Evolutionary conservation across 1,140 invertebrate genomes (phyloP), one percentile per base, ranked within the genome.

Genomic region (Nasonia longicornis): DNA sequence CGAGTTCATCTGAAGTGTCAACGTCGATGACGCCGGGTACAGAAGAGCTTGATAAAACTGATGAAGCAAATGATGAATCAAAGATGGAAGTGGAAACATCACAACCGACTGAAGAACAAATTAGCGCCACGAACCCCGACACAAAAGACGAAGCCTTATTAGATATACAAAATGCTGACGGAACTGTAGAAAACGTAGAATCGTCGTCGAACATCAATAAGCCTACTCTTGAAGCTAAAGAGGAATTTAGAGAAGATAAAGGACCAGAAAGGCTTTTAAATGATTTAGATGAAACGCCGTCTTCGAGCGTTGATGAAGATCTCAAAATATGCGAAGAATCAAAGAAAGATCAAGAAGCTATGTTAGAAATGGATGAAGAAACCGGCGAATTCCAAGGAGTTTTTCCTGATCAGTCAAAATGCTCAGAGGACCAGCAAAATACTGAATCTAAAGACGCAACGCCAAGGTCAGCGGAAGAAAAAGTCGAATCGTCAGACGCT

Each of bases 191-290:
- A 16, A 12, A 45, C 11, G 16, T 58, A 7, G 52, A 58, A 58
- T n/a, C 52, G 16, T 58, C 16, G 4, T 16, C 52, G 2, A 58
- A 58, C 20, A 14, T 58, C 16, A n/a, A 16, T 58, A 20, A 58
- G 52, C 52, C 52, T 20, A 58, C 16, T 58, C 16, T 58, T 4
- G 52, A 58, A 72, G 26, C 10, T 16, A 76, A 67, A 75, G 42
- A 81, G 42, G 45, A 76, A 70, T 38, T 76, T 58, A 71, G 11
- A 70, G 45, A 81, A 64, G 52, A 77, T 63, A 58, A 71, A 1
- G 4, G 14, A 66, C n/a, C 31, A 48, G 10, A n/a, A 38, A 38
- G 12, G 12, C 29, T 16, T 8, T 35, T 29, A 71, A n/a, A 73
- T 42, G 42, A 45, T 73, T 31, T 29, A 74, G 35, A 71, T 2